A percentile compares a stretch with the other conserved stretches of the same genome.
These are phyloP conservation scores for Choreutis nemorana DNA, from an alignment of 2,888 invertebrate genomes.

Conservation along the genomic window DNA sequence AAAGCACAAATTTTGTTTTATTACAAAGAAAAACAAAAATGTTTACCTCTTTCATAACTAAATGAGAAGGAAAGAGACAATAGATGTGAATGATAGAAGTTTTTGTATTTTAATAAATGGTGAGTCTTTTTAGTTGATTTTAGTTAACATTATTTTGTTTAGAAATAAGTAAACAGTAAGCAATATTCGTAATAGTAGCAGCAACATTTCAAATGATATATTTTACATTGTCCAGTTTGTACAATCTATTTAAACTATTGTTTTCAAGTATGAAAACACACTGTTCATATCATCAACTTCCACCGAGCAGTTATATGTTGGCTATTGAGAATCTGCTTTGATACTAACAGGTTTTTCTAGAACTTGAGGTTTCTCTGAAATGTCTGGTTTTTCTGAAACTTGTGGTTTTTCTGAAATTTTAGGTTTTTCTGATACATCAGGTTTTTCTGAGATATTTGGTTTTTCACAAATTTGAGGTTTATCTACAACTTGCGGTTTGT, in stretches of 20 bases:
- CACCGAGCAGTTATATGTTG: constrained; percentile 36
- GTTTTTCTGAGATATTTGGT: constrained; percentile 28
- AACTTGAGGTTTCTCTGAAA: constrained; percentile 8
- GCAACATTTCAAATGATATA: too few relatives aligned
- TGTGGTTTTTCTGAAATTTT: constrained; percentile 6
- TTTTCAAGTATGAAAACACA: constrained; percentile 54
- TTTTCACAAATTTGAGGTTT: constrained; percentile 27
- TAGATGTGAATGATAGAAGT: too few relatives aligned
- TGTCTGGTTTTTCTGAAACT: constrained; percentile 6
- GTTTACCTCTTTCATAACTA: too few relatives aligned
- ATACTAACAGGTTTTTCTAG: constrained; percentile 36
- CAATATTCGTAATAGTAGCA: too few relatives aligned
- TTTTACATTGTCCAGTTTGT: too few relatives aligned
- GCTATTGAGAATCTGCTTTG: constrained; percentile 51
- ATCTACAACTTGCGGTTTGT: constrained; percentile 19
- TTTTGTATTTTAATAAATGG: too few relatives aligned
- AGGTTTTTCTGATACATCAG: constrained; percentile 5
- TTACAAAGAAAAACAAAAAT: too few relatives aligned
- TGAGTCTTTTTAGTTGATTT: too few relatives aligned
- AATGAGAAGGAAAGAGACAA: too few relatives aligned
- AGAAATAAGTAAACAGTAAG: too few relatives aligned
- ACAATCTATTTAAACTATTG: constrained; percentile 38
- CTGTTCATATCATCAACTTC: constrained; percentile 34
- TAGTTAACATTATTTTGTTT: too few relatives aligned
- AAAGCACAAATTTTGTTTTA: too few relatives aligned